Evolutionary conservation across 2,113 vertebrate species (phyloP).

Genomic region (Pogonocichla stellata): DNA sequence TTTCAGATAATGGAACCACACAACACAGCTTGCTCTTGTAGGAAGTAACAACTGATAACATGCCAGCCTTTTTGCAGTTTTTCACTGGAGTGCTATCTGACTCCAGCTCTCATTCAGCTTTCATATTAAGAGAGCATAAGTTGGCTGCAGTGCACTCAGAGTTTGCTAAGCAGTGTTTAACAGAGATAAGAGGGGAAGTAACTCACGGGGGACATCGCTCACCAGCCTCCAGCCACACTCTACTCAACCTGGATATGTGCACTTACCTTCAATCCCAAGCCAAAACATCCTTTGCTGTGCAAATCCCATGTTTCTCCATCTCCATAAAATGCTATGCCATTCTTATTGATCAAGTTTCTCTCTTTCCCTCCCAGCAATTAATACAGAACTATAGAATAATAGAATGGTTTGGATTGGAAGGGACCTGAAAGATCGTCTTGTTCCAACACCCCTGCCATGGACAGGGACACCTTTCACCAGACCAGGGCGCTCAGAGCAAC

Average conservation of each 20-base stretch:
- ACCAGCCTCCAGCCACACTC: background rate
- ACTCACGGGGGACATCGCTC: background rate
- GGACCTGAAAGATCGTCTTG: background rate
- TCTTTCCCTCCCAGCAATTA: background rate
- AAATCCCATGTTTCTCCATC: background rate
- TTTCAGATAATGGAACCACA: background rate
- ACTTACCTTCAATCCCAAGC: background rate
- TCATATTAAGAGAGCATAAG: background rate
- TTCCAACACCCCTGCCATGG: background rate
- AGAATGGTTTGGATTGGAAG: background rate
- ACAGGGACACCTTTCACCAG: background rate
- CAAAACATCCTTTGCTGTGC: background rate
- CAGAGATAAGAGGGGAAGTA: background rate
- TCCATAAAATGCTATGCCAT: background rate
- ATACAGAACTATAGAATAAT: background rate
- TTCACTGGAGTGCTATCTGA: background rate
- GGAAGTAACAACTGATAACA: background rate
- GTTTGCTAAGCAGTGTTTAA: background rate
- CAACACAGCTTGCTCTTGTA: background rate
- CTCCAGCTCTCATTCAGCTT: background rate
- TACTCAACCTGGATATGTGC: accelerated
- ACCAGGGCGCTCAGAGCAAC: background rate
- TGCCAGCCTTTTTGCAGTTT: background rate
- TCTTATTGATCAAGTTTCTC: background rate
- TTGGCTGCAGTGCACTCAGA: accelerated